Conservation (phyloP, 2,113 vertebrate species). For the Cinclus mexicanus region DNA sequence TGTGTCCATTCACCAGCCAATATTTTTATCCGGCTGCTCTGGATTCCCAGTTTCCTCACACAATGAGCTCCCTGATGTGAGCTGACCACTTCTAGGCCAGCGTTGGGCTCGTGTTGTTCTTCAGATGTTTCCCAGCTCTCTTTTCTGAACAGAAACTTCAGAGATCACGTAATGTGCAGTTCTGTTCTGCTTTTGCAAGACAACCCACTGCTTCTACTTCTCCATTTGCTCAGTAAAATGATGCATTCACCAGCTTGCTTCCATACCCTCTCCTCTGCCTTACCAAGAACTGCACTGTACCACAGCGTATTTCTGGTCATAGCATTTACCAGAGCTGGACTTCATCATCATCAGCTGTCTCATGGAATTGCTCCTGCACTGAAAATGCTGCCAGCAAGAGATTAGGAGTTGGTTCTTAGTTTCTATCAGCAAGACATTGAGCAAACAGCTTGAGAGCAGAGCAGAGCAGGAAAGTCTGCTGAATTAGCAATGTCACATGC, state of each 20-base stretch:
- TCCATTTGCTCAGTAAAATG: not conserved
- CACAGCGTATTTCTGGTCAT: not conserved
- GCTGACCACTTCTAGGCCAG: not conserved
- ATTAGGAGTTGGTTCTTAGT: not conserved
- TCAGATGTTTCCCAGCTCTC: not conserved
- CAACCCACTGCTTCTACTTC: not conserved
- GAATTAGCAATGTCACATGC: not conserved
- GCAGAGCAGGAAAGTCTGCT: not conserved
- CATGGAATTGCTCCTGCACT: not conserved
- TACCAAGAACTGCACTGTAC: not conserved
- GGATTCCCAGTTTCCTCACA: not conserved
- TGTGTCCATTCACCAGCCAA: not conserved
- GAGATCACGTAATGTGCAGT: not conserved
- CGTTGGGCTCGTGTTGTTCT: fast-evolving
- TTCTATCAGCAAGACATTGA: not conserved
- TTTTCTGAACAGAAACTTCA: slow-evolving; percentile 9
- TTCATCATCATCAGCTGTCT: not conserved
- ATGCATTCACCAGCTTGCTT: not conserved
- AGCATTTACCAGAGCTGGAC: not conserved
- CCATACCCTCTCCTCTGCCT: not conserved
- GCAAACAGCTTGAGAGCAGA: not conserved
- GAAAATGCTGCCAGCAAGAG: not conserved
- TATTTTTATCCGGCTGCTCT: not conserved
- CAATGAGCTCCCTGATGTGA: slow-evolving; percentile 24
- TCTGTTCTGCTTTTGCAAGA: slow-evolving; percentile 6